phyloP scores from a whole-genome alignment of 1,140 invertebrate genomes.

The Aphis craccivora region DNA sequence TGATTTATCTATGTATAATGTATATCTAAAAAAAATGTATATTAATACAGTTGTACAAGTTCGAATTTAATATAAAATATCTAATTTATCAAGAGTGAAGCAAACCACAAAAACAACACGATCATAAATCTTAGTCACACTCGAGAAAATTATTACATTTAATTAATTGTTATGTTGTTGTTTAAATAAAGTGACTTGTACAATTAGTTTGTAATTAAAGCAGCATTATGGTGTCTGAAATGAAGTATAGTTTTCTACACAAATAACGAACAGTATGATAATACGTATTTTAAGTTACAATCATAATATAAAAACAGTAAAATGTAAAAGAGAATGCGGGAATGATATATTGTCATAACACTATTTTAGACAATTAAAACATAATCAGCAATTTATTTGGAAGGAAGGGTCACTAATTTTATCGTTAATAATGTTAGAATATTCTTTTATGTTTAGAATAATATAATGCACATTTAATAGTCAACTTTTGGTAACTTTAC shows the following conservation, averaged over 20 bases:
- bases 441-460: too few species aligned
- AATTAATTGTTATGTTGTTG: neutral
- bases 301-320: neutral
- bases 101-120: neutral
- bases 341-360: too few species aligned
- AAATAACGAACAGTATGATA: neutral
- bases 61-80: neutral
- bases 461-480: too few species aligned
- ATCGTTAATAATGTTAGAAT: too few species aligned
- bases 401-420: too few species aligned
- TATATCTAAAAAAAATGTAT: neutral
- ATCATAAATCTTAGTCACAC: neutral
- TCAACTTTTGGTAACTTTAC: too few species aligned
- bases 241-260: neutral
- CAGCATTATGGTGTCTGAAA: neutral
- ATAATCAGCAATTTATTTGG: neutral
- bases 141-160: neutral
- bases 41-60: neutral
- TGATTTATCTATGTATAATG: neutral
- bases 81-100: neutral
- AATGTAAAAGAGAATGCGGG: neutral
- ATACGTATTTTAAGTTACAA: neutral
- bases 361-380: neutral
- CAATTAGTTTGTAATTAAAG: constrained; percentile 1
- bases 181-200: constrained; percentile 3